A percentile compares a stretch with the other conserved stretches of the same genome.
Conservation (phyloP, 2,888 invertebrate genomes). For the Oscheius sp. region DNA sequence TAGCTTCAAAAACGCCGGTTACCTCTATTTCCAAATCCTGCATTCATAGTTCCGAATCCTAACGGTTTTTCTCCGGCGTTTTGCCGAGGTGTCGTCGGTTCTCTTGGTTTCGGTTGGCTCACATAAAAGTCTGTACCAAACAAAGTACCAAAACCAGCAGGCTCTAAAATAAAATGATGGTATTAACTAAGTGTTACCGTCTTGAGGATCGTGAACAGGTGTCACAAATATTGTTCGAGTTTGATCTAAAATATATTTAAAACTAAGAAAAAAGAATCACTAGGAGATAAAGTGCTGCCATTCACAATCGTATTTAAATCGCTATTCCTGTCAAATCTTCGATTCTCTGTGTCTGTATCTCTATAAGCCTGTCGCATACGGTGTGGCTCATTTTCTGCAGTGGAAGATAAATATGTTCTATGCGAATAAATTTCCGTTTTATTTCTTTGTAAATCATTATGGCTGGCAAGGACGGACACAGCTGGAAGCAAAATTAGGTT, state of each 20-base stretch:
- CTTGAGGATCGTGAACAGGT: neutral
- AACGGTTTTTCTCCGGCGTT: neutral
- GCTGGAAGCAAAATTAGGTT: too few species aligned
- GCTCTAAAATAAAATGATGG: neutral
- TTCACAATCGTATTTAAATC: too few species aligned
- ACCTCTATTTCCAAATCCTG: conserved; percentile 28
- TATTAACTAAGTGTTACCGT: neutral
- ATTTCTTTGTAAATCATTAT: too few species aligned
- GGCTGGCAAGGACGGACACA: too few species aligned
- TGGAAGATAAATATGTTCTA: too few species aligned
- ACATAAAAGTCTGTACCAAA: neutral
- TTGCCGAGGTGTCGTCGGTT: neutral
- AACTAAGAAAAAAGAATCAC: too few species aligned
- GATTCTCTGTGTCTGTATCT: too few species aligned
- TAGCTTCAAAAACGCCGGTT: conserved; percentile 10
- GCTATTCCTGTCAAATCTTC: too few species aligned
- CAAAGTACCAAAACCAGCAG: neutral
- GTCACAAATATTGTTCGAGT: neutral
- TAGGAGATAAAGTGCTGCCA: too few species aligned
- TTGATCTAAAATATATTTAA: neutral
- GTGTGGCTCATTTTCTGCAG: too few species aligned
- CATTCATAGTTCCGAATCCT: conserved; percentile 4
- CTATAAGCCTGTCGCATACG: too few species aligned
- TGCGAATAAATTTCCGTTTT: too few species aligned
- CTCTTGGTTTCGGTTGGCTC: neutral